These are phyloP conservation scores for Rhadina sibilatrix DNA, from an alignment of 2,113 vertebrate genomes.

Conservation along the genomic window DNA sequence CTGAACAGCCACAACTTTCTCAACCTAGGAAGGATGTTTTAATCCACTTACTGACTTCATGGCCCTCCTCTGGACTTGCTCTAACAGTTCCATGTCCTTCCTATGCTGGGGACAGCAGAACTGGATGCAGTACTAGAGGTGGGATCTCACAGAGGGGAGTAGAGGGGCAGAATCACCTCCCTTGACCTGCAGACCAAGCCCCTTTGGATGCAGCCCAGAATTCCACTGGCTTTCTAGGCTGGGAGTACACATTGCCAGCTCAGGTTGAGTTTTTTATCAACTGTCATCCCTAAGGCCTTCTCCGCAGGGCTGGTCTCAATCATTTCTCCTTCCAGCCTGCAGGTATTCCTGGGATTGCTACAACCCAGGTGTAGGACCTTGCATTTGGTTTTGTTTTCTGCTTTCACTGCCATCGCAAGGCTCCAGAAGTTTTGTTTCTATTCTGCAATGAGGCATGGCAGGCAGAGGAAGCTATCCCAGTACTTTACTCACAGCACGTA, in stretches of 20 bases:
- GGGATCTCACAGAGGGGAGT: not conserved
- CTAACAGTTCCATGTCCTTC: not conserved
- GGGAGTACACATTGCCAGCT: fast-evolving
- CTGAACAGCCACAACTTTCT: not conserved
- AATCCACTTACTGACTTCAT: not conserved
- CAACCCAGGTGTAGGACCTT: fast-evolving
- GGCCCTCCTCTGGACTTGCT: not conserved
- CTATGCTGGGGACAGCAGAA: not conserved
- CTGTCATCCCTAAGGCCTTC: not conserved
- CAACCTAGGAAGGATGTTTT: not conserved
- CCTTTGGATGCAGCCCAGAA: not conserved
- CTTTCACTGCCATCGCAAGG: not conserved
- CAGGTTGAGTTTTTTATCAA: not conserved
- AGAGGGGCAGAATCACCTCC: not conserved
- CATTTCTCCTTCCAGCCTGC: not conserved
- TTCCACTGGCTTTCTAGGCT: not conserved
- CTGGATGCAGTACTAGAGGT: too few species aligned
- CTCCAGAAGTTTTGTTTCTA: not conserved
- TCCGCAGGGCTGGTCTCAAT: not conserved
- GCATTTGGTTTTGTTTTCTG: not conserved
- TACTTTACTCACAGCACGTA: fast-evolving
- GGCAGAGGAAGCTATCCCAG: not conserved
- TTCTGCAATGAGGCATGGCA: not conserved
- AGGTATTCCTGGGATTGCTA: not conserved
- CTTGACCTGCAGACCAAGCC: not conserved